Evolutionary conservation across 2,888 invertebrate species (phyloP).

Genomic region (Hirtodrosophila duncani): DNA sequence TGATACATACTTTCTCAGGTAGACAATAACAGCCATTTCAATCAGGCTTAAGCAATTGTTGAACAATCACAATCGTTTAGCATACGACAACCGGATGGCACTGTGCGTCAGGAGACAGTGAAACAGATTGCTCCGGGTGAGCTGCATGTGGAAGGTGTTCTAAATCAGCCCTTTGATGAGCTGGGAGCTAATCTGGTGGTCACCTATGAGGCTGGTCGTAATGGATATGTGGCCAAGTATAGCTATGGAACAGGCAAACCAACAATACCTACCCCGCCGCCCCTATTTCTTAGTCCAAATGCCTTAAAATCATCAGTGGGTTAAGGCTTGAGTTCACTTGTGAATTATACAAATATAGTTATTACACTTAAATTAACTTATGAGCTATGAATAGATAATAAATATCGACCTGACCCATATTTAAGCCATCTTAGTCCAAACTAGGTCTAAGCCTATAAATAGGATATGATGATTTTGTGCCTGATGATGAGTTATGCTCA

Average conservation of each 20-base stretch:
- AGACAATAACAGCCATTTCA: no score
- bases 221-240: slow-evolving; percentile 44
- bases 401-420: no score
- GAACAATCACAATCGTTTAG: no score
- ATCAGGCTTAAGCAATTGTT: not conserved
- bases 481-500: no score
- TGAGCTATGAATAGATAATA: no score
- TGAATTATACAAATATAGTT: not conserved
- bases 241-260: slow-evolving; percentile 5
- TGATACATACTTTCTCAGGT: slow-evolving; percentile 30
- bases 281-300: slow-evolving; percentile 13
- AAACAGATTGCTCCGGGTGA: slow-evolving; percentile 28
- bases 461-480: no score
- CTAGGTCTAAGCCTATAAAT: no score
- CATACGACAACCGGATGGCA: slow-evolving; percentile 25
- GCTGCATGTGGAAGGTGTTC: slow-evolving; percentile 30
- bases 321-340: no score
- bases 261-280: not conserved
- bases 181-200: slow-evolving; percentile 9
- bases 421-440: no score
- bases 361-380: no score
- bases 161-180: slow-evolving; percentile 6
- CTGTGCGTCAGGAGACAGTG: slow-evolving; percentile 30
- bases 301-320: slow-evolving; percentile 32
- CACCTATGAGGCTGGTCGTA: slow-evolving; percentile 38